These are phyloP conservation scores for Xiphophorus maculatus DNA, from an alignment of 2,113 vertebrate genomes.

Conservation along the genomic window DNA sequence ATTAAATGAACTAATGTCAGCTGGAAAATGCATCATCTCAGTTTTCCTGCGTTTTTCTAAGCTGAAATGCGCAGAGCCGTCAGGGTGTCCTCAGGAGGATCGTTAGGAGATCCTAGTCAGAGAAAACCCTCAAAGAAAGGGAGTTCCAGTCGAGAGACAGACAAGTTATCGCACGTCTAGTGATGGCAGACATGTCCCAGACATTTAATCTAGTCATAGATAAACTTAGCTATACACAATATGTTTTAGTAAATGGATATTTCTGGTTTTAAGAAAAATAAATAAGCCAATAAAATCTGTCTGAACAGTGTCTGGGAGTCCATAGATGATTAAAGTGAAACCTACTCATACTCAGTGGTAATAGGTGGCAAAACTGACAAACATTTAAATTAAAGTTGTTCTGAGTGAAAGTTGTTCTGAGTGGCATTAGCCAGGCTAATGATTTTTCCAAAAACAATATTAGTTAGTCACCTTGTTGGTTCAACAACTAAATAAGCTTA, in stretches of 20 bases:
- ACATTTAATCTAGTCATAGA: background rate
- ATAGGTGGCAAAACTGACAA: no score
- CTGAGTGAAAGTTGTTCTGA: background rate
- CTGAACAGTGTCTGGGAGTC: no score
- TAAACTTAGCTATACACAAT: no score
- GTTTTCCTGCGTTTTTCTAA: background rate
- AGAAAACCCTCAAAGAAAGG: background rate
- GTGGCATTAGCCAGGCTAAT: background rate
- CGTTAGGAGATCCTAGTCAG: constrained; percentile 6
- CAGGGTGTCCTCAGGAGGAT: constrained; percentile 9
- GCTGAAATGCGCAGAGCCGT: background rate
- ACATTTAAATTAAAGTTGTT: background rate
- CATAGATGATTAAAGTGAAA: background rate
- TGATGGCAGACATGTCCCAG: no score
- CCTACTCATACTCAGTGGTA: background rate
- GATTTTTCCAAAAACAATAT: background rate
- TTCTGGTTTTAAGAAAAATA: background rate
- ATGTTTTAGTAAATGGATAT: no score
- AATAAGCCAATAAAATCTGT: no score
- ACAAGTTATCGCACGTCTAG: background rate
- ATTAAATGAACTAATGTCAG: background rate
- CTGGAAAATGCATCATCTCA: background rate
- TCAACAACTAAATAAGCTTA: background rate
- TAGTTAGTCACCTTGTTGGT: background rate
- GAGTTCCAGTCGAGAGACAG: background rate